These are phyloP conservation scores for Phycodurus eques DNA, from an alignment of 2,113 vertebrate species.

Conservation along the genomic window DNA sequence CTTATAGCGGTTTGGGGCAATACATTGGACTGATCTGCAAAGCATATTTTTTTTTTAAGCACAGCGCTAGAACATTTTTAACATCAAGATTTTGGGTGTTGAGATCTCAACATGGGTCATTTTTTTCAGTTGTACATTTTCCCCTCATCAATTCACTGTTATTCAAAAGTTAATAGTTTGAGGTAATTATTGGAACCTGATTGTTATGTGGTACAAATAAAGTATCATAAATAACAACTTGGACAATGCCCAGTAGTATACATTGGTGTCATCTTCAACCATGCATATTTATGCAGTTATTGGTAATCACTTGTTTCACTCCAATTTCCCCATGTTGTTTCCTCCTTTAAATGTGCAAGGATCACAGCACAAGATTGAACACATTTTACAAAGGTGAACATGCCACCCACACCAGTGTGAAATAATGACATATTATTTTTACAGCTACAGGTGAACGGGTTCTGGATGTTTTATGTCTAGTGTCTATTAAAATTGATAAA, in stretches of 20 bases:
- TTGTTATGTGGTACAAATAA: conserved; percentile 8
- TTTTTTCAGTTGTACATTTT: neutral
- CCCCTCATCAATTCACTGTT: neutral
- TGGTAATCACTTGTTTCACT: too few relatives aligned
- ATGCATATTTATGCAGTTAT: too few relatives aligned
- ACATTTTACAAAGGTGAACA: neutral
- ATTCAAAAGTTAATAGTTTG: neutral
- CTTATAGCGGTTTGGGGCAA: neutral
- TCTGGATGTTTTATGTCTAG: conserved; percentile 39
- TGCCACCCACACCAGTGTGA: conserved; percentile 54
- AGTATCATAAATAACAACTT: neutral
- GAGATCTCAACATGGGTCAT: neutral
- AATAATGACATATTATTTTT: neutral
- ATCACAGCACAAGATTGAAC: neutral
- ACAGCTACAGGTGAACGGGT: neutral
- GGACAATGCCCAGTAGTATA: neutral
- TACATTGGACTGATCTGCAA: too few relatives aligned
- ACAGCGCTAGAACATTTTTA: neutral
- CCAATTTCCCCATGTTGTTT: conserved; percentile 75
- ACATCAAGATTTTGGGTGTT: too few relatives aligned
- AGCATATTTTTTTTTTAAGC: neutral
- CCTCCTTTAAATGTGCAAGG: conserved; percentile 62
- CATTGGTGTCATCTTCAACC: neutral
- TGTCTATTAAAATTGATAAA: neutral
- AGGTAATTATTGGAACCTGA: too few relatives aligned